Percentiles rank a stretch among this genome's conserved stretches.
Evolutionary conservation across 1,140 invertebrate species (phyloP).

Genomic region (Neodiprion lecontei): DNA sequence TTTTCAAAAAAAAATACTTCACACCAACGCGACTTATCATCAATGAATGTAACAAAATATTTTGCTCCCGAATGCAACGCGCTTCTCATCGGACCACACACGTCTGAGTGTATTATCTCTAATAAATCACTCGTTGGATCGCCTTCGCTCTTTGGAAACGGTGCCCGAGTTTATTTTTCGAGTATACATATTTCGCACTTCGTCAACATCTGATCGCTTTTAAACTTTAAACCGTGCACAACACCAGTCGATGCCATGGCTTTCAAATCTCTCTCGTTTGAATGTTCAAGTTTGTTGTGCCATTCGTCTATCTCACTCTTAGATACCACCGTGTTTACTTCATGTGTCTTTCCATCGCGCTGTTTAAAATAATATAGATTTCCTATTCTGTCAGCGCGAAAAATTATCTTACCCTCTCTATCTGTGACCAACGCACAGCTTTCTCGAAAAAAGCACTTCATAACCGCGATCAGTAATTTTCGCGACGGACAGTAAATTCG

Average conservation of each 20-base stretch:
- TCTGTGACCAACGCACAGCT: conserved; percentile 15
- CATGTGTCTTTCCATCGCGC: neutral
- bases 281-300: conserved; percentile 26
- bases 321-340: neutral
- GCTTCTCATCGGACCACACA: conserved; percentile 47
- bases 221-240: neutral
- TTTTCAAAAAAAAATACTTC: conserved; percentile 41
- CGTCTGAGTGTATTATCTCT: conserved; percentile 46
- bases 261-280: conserved; percentile 21
- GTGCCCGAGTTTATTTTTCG: conserved; percentile 10
- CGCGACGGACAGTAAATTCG: conserved; percentile 24
- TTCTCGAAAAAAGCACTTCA: conserved; percentile 10
- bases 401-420: neutral
- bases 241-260: neutral
- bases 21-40: conserved; percentile 36
- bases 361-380: conserved; percentile 10
- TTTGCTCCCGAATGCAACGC: conserved; percentile 26
- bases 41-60: conserved; percentile 40
- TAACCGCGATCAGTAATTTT: conserved; percentile 25
- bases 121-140: conserved; percentile 22
- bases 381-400: conserved; percentile 3
- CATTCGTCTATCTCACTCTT: conserved; percentile 13
- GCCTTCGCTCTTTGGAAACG: conserved; percentile 2
- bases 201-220: neutral
- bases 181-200: conserved; percentile 19